Conservation (phyloP, 2,113 vertebrate genomes). For the Hippolais icterina region DNA sequence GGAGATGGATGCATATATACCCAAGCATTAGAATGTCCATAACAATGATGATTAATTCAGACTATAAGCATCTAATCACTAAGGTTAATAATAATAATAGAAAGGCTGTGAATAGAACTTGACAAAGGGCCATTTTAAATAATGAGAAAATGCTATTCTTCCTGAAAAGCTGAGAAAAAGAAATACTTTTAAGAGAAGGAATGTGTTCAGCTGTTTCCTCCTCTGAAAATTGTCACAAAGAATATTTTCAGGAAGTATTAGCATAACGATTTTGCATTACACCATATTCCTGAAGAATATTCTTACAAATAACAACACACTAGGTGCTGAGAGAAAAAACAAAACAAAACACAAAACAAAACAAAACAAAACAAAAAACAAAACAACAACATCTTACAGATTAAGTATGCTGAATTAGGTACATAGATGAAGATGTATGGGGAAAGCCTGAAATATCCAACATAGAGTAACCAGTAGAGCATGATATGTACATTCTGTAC, state of each 20-base stretch:
- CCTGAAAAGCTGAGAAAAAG: not conserved
- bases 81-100: not conserved
- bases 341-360: too few species aligned
- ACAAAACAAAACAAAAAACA: not conserved
- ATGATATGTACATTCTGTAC: not conserved
- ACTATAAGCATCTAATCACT: not conserved
- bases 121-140: not conserved
- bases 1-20: not conserved
- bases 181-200: not conserved
- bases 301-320: not conserved
- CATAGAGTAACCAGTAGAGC: rapidly evolving
- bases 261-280: not conserved
- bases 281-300: not conserved
- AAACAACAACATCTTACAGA: not conserved
- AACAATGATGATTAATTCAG: not conserved
- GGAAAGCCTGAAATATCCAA: not conserved
- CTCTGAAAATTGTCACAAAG: not conserved
- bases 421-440: not conserved
- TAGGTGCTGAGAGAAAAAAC: not conserved
- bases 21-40: not conserved
- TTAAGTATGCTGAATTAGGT: not conserved
- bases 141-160: not conserved
- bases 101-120: not conserved
- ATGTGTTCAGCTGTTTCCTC: not conserved
- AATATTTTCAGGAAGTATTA: not conserved